phyloP scores from a whole-genome alignment of 30 jellyfish, hydroid and myxozoan species.

The Hydractinia echinata region DNA sequence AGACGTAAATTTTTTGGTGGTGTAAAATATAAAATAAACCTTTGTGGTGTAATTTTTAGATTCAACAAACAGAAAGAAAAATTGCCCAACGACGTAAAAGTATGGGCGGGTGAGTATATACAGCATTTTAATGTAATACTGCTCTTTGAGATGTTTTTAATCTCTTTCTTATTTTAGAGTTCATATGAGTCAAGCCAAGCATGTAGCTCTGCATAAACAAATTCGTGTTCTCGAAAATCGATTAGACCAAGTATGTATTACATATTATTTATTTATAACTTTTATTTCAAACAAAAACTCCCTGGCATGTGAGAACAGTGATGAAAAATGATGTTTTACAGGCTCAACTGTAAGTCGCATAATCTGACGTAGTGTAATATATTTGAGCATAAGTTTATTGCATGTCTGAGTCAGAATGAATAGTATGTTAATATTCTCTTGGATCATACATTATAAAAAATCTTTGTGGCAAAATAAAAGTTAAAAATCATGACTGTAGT shows the following conservation, averaged over 20 bases:
- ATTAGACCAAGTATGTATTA: slow-evolving; percentile 66
- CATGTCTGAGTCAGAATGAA: no score
- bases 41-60: slow-evolving; percentile 34
- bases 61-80: slow-evolving; percentile 58
- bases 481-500: no score
- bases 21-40: not conserved
- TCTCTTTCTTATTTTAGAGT: slow-evolving; percentile 35
- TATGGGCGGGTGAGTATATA: slow-evolving; percentile 85
- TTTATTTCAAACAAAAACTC: no score
- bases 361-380: no score
- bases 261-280: not conserved
- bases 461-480: no score
- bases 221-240: slow-evolving; percentile 84
- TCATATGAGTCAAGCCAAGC: slow-evolving; percentile 91
- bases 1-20: no score
- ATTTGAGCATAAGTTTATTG: no score
- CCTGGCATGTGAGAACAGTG: no score
- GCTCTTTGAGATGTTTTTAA: not conserved
- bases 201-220: slow-evolving; percentile 74
- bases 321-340: no score
- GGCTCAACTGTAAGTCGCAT: no score
- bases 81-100: slow-evolving; percentile 58
- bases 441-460: no score
- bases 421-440: no score
- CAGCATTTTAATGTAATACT: not conserved